These are phyloP conservation scores for Zophobas atratus DNA, from an alignment of 1,140 invertebrate genomes.

Conservation along the genomic window DNA sequence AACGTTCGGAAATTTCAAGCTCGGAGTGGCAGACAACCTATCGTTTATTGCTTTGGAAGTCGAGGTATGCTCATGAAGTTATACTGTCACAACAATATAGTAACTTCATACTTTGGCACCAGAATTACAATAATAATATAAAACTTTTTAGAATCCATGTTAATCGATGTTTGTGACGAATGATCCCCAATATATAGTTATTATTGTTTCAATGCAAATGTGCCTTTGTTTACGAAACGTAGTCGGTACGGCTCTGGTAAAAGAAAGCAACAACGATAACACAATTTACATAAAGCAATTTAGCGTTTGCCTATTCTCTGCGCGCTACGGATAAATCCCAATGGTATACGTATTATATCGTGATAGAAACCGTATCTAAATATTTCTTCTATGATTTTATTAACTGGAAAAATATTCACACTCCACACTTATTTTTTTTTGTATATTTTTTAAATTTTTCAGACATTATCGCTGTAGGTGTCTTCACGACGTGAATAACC, in stretches of 20 bases:
- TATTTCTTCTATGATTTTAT: constrained; percentile 60
- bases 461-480: constrained; percentile 59
- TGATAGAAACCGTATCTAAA: constrained; percentile 65
- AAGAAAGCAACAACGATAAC: constrained; percentile 60
- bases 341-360: constrained; percentile 62
- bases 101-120: constrained; percentile 66
- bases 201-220: constrained; percentile 43
- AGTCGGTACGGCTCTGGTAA: constrained; percentile 26
- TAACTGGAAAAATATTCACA: constrained; percentile 64
- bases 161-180: constrained; percentile 63
- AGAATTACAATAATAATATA: constrained; percentile 61
- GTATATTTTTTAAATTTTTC: constrained; percentile 50
- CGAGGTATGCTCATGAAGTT: constrained; percentile 44
- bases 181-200: constrained; percentile 66
- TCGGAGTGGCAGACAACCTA: constrained; percentile 1
- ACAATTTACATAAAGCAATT: constrained; percentile 59
- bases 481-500: constrained; percentile 3
- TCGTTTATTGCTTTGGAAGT: constrained; percentile 31
- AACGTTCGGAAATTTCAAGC: not conserved
- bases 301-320: constrained; percentile 48
- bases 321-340: constrained; percentile 49
- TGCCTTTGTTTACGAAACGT: constrained; percentile 33
- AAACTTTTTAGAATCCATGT: constrained; percentile 63
- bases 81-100: constrained; percentile 57
- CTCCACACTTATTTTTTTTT: constrained; percentile 61